Percentiles rank a stretch among this genome's conserved stretches.
phyloP scores from a whole-genome alignment of 2,113 vertebrate species.

The Strix aluco region DNA sequence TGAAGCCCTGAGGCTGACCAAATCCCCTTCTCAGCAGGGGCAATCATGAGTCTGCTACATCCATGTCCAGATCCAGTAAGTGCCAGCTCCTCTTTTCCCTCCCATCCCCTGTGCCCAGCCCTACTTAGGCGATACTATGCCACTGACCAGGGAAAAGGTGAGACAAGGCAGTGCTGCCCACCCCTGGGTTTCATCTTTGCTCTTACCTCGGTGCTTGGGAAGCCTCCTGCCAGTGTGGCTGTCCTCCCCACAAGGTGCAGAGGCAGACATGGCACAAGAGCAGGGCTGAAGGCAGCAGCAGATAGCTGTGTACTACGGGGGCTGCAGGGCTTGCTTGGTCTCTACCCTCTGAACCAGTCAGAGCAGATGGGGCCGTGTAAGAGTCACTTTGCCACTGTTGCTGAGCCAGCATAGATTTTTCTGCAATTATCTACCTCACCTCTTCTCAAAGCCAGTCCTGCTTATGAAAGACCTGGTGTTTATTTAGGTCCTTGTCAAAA shows the following conservation, averaged over 20 bases:
- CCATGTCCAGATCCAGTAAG: neutral
- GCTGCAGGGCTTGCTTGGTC: neutral
- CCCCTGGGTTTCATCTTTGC: neutral
- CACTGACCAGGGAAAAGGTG: neutral
- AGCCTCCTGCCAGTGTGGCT: accelerated
- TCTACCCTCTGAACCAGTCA: accelerated
- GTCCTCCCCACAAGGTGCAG: neutral
- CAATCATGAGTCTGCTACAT: neutral
- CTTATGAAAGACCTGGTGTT: neutral
- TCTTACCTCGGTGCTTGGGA: neutral
- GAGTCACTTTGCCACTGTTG: neutral
- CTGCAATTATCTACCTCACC: neutral
- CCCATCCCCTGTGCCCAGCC: neutral
- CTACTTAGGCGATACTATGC: accelerated
- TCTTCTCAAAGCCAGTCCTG: neutral
- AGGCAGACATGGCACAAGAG: accelerated
- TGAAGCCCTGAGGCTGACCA: neutral
- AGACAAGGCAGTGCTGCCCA: neutral
- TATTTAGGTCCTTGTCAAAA: neutral
- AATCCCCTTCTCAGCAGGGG: neutral
- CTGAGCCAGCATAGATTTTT: neutral
- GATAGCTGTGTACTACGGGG: accelerated
- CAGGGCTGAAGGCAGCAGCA: neutral
- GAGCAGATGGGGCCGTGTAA: neutral
- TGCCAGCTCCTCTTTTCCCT: neutral